Evolutionary conservation across 1,140 invertebrate species (phyloP), one percentile per base, ranked within the genome.

Genomic region (Drosophila jambulina): DNA sequence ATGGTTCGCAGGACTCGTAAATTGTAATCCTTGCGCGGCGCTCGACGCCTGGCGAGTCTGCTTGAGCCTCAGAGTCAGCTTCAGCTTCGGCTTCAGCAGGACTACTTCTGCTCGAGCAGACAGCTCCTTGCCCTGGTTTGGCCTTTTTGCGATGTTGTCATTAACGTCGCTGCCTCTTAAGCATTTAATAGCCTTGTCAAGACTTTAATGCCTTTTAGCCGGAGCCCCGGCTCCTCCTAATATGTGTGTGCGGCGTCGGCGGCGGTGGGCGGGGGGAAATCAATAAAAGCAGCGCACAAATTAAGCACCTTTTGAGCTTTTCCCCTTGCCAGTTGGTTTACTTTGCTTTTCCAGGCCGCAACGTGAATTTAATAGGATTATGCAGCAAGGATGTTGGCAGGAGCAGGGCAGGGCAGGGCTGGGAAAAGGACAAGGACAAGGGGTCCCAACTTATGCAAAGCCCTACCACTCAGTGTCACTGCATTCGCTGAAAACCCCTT

Each of bases 181-280:
- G 88, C 76, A 88, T 91, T 91, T 91, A 91, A 91, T 91, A 88
- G 88, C 88, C 81, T 88, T 88, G 88, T 87, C 88, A 91, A 91
- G 88, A 84, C 84, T 91, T 91, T 91, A 91, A 91, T 91, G 74
- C 87, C 86, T 83, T 82, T 90, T 88, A 90, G 85, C 85, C 80
- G 67, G 65, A 58, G 59, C 59, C 46, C 59, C 53, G 53, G 34
- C 53, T 25, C 34, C 74, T 71, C 72, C 85, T 90, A 90, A 90
- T 64, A 49, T 56, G 51, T 70, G 48, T 57, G 34, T 48, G 23
- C 15, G 29, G 5, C 10, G 10, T 19, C 6, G 51, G 9, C 32
- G 57, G n/a, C n/a, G 38, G 36, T 27, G 48, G 36, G 43, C 25
- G 46, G 45, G 42, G 40, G 45, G 78, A 85, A 91, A 91, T 91